Evolutionary conservation across 2,113 vertebrate species (phyloP), one percentile per base, ranked within the genome.

Genomic region (Nymphicus hollandicus): DNA sequence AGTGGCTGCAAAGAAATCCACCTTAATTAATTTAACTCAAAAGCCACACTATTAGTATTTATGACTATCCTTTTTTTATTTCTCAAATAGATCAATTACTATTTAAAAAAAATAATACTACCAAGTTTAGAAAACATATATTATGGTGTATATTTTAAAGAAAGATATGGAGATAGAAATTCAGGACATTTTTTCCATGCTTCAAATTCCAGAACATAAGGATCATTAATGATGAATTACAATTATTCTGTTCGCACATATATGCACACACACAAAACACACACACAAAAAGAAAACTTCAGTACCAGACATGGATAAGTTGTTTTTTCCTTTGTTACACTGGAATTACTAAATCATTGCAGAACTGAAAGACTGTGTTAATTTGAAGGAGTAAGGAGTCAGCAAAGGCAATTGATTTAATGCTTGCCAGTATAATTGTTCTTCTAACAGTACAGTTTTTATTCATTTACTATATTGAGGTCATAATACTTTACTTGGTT

Each of bases 201-300:
- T 77, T 86, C 5, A 69, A 39, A 83, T 72, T 88, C 7, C 53
- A 73, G 55, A 84, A 63, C 10, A 13, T 47, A 71, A 79, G 5
- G 6, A 78, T 47, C 7, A 65, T 78, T 70, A 22, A 29, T 37
- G 25, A 78, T 77, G n/a, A 63, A 74, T 47, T 74, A 29, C 17
- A 73, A 28, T 27, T 81, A 28, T 41, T 64, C 44, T 72, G 9
- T 78, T 71, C 1, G 1, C 29, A 60, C 6, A 13, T 49, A 37
- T 44, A n/a, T 46, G 5, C 5, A 28, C 10, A 13, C 3, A 6
- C 3, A 19, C 5, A 14, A 4, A 61, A 10, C 2, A 5, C 4
- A 19, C 4, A 18, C 3, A 61, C 27, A 69, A 65, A 94, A 80
- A 7, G 8, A 77, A 69, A 77, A 13, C 17, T 84, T 33, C 84